Evolutionary conservation across 2,797 vertebrate genomes (phyloP).

Genomic region (Poeciliopsis gracilis): DNA sequence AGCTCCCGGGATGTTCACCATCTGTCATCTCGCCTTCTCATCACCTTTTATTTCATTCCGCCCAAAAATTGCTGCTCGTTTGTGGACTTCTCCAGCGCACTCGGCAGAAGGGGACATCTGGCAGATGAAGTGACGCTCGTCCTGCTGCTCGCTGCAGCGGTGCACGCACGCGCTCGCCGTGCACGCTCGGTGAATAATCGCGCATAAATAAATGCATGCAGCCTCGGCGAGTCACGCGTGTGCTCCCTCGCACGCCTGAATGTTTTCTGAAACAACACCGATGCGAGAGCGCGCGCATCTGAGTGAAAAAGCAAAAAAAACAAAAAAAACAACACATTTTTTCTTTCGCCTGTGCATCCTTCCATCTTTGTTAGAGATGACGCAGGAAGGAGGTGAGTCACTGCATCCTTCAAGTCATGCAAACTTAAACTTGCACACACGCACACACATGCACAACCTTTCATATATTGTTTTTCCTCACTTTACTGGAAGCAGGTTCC

Average conservation of each 20-base stretch:
- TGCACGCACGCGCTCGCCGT: constrained; percentile 38
- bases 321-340: background rate
- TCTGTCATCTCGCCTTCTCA: constrained; percentile 3
- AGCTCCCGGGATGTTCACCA: background rate
- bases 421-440: constrained; percentile 3
- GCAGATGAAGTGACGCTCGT: constrained; percentile 39
- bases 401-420: constrained; percentile 32
- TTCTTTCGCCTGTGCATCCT: constrained; percentile 13
- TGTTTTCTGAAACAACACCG: constrained; percentile 50
- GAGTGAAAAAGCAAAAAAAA: background rate
- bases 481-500: constrained; percentile 63
- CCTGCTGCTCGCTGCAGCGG: constrained; percentile 23
- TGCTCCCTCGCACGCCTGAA: constrained; percentile 9
- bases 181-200: constrained; percentile 37
- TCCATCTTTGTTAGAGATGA: constrained; percentile 45
- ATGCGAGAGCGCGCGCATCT: constrained; percentile 1
- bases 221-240: constrained; percentile 16
- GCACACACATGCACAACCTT: constrained; percentile 18
- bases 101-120: constrained; percentile 35
- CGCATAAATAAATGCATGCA: constrained; percentile 48
- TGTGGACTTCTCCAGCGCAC: constrained; percentile 32
- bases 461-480: constrained; percentile 20
- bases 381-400: constrained; percentile 56
- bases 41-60: background rate
- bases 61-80: constrained; percentile 9